phyloP scores from a whole-genome alignment of 2,888 invertebrate genomes.

The Eustalomyia histrio region DNA sequence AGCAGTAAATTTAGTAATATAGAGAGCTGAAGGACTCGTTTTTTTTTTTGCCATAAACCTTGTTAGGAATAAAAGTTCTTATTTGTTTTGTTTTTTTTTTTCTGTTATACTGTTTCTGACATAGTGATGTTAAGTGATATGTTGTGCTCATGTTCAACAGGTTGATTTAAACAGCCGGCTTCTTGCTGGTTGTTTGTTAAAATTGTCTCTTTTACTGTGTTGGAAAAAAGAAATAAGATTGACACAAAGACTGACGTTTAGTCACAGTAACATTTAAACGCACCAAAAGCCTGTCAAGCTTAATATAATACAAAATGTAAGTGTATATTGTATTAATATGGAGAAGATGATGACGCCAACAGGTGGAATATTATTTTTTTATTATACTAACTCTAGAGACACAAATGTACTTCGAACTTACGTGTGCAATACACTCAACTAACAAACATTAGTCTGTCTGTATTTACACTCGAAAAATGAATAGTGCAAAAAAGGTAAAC shows the following conservation, averaged over 20 bases:
- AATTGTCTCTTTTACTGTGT: constrained; percentile 42
- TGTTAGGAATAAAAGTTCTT: not conserved
- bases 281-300: constrained; percentile 61
- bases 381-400: not conserved
- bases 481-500: not conserved
- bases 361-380: constrained; percentile 61
- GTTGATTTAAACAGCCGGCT: constrained; percentile 58
- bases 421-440: constrained; percentile 42
- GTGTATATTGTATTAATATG: constrained; percentile 6
- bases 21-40: not conserved
- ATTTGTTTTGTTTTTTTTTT: not conserved
- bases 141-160: constrained; percentile 54
- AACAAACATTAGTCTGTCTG: constrained; percentile 3
- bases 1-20: constrained; percentile 4
- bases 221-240: constrained; percentile 35
- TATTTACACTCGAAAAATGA: constrained; percentile 39
- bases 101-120: constrained; percentile 10
- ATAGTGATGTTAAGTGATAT: constrained; percentile 43
- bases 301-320: constrained; percentile 34
- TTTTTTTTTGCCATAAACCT: not conserved
- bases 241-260: constrained; percentile 64
- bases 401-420: constrained; percentile 10
- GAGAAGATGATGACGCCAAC: constrained; percentile 48
- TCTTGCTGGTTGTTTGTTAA: constrained; percentile 23
- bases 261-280: constrained; percentile 63